These are phyloP conservation scores for Caiman crocodilus DNA, from an alignment of 2,797 vertebrate species.

Conservation along the genomic window DNA sequence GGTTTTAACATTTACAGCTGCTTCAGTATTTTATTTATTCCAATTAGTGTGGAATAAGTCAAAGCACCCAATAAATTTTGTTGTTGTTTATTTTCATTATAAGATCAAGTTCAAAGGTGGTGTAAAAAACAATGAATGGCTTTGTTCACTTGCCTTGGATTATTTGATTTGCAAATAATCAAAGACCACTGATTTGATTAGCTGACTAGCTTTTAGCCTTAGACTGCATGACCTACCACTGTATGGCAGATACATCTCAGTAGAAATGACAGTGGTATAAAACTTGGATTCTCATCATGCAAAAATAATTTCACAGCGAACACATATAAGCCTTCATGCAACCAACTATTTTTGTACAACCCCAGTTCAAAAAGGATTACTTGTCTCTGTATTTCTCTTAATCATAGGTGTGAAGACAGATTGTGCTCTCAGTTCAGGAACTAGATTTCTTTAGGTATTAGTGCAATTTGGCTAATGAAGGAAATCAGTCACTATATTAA, in stretches of 20 bases:
- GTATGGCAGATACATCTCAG: neutral
- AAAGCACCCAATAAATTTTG: neutral
- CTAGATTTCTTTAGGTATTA: neutral
- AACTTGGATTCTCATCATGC: neutral
- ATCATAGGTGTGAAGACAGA: neutral
- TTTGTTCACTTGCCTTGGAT: neutral
- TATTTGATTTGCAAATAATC: neutral
- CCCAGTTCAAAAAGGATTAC: neutral
- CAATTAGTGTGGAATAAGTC: neutral
- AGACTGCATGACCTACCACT: neutral
- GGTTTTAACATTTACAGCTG: neutral
- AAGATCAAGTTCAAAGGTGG: neutral
- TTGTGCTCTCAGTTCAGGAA: neutral
- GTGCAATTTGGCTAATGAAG: neutral
- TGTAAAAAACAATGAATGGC: neutral
- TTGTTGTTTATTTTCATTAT: neutral
- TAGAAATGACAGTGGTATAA: neutral
- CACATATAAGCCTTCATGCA: neutral
- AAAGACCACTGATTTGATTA: too few species aligned
- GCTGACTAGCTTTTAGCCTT: neutral
- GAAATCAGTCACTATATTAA: neutral
- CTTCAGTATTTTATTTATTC: neutral
- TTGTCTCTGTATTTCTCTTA: neutral
- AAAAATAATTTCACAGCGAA: neutral
- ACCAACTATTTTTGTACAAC: neutral